Evolutionary conservation across 2,797 vertebrate species (phyloP).

Genomic region (Chaetodon trifasciatus): DNA sequence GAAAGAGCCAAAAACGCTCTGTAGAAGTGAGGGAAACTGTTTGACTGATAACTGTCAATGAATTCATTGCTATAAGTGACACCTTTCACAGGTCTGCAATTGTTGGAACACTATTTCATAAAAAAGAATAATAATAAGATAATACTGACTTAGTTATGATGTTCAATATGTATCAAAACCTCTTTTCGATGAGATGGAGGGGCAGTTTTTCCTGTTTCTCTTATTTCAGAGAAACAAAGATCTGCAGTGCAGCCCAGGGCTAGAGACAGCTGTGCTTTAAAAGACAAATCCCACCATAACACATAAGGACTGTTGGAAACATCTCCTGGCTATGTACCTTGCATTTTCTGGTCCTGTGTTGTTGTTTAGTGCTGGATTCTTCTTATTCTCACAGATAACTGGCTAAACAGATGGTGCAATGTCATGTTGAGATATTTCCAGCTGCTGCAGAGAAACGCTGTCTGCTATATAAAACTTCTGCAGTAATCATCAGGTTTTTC

Average conservation of each 20-base stretch:
- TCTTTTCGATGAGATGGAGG: neutral
- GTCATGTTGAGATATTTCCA: slow-evolving; percentile 26
- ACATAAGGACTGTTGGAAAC: slow-evolving; percentile 16
- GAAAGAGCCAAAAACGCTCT: no score
- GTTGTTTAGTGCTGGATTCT: neutral
- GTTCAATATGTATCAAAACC: neutral
- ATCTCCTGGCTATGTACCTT: neutral
- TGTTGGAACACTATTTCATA: no score
- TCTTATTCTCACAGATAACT: slow-evolving; percentile 19
- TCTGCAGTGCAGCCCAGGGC: slow-evolving; percentile 2
- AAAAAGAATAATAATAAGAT: neutral
- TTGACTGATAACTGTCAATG: no score
- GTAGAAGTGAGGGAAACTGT: no score
- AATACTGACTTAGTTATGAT: neutral
- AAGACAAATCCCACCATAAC: neutral
- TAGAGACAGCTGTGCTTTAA: slow-evolving; percentile 19
- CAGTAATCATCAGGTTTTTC: neutral
- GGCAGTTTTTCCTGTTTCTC: neutral
- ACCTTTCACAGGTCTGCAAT: no score
- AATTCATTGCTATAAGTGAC: no score
- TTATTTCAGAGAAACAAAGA: slow-evolving; percentile 13
- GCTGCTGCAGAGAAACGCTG: slow-evolving; percentile 19
- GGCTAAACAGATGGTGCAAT: slow-evolving; percentile 29
- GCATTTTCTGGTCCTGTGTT: slow-evolving; percentile 6
- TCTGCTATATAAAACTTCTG: neutral